These are phyloP conservation scores for Hyles vespertilio DNA, from an alignment of 1,140 invertebrate genomes.

Conservation along the genomic window DNA sequence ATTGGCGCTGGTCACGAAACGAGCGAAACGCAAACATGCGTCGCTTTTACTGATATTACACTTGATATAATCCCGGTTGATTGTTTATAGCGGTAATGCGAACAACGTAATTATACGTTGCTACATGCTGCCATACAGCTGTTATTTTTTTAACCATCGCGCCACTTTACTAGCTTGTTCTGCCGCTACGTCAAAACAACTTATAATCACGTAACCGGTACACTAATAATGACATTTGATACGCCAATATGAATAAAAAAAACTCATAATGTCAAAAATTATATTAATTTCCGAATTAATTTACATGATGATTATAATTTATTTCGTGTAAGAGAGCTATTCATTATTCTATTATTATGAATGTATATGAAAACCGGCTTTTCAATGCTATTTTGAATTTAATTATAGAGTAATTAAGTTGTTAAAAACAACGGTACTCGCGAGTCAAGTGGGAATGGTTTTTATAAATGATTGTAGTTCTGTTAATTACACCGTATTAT, in stretches of 20 bases:
- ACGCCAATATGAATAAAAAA: too few species aligned
- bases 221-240: too few species aligned
- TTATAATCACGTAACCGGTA: too few species aligned
- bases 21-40: conserved; percentile 36
- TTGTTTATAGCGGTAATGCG: conserved; percentile 6
- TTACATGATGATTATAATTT: not conserved
- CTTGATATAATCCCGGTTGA: too few species aligned
- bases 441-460: not conserved
- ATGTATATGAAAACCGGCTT: not conserved
- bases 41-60: conserved; percentile 34
- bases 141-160: conserved; percentile 11
- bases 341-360: not conserved
- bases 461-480: too few species aligned
- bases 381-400: conserved; percentile 6
- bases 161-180: too few species aligned
- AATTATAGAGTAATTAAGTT: conserved; percentile 4
- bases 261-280: too few species aligned
- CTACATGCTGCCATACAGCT: conserved; percentile 34
- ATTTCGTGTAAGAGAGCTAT: not conserved
- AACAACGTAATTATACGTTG: conserved; percentile 43
- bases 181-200: too few species aligned
- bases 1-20: conserved; percentile 45
- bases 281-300: conserved; percentile 1
- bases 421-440: not conserved
- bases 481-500: too few species aligned